Percentiles rank a stretch among this genome's conserved stretches.
Conservation (phyloP, 2,888 invertebrate species). For the Apotomis capreana region DNA sequence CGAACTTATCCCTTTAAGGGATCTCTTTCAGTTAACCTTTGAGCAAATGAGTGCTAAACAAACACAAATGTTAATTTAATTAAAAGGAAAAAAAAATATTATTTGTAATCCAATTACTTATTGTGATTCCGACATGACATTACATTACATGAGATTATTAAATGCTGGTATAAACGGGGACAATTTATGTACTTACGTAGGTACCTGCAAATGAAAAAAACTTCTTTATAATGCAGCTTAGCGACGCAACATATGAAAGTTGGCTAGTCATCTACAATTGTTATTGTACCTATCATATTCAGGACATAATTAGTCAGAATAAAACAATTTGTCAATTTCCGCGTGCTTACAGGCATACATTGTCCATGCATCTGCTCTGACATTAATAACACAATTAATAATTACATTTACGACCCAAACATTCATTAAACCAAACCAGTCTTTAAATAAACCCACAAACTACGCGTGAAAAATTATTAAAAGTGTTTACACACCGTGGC, state of each 20-base stretch:
- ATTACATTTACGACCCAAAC: constrained; percentile 51
- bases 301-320: constrained; percentile 23
- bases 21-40: too few relatives aligned
- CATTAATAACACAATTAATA: constrained; percentile 61
- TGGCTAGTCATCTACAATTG: constrained; percentile 18
- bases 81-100: too few relatives aligned
- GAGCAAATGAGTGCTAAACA: too few relatives aligned
- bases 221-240: too few relatives aligned
- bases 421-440: constrained; percentile 55
- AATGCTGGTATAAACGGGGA: too few relatives aligned
- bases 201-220: too few relatives aligned
- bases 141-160: too few relatives aligned
- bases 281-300: not conserved
- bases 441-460: constrained; percentile 73
- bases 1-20: too few relatives aligned
- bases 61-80: too few relatives aligned
- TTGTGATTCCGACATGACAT: too few relatives aligned
- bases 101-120: too few relatives aligned
- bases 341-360: constrained; percentile 52
- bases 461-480: constrained; percentile 72
- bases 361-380: constrained; percentile 60
- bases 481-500: constrained; percentile 75
- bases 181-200: too few relatives aligned
- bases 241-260: not conserved
- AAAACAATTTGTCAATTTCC: constrained; percentile 63